Evolutionary conservation across 2,113 vertebrate species (phyloP).

Genomic region (Arothron firmamentum): DNA sequence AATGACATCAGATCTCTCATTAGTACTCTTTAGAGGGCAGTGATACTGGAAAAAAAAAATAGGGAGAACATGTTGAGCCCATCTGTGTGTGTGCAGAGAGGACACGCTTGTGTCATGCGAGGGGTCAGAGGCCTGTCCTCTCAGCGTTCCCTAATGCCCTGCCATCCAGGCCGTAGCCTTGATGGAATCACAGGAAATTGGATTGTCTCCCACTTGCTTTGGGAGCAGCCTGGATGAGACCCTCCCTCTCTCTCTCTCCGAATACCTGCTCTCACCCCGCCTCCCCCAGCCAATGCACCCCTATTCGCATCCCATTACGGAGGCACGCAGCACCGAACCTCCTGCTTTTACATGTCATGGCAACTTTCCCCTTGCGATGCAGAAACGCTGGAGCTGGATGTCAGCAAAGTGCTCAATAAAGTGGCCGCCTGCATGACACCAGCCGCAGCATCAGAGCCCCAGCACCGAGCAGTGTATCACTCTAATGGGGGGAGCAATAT

Average conservation of each 20-base stretch:
- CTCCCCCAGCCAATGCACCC: conserved; percentile 45
- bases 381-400: conserved; percentile 67
- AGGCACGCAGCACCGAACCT: conserved; percentile 81
- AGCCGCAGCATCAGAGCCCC: conserved; percentile 34
- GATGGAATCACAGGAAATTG: conserved; percentile 99
- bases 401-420: conserved; percentile 66
- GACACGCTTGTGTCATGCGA: conserved; percentile 68
- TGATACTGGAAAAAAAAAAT: too few relatives aligned
- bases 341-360: conserved; percentile 87
- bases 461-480: conserved; percentile 47
- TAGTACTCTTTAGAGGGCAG: too few relatives aligned
- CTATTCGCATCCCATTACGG: conserved; percentile 90
- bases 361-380: conserved; percentile 83
- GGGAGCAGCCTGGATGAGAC: conserved; percentile 79
- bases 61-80: not conserved
- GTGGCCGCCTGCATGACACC: conserved; percentile 55
- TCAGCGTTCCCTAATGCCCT: conserved; percentile 86
- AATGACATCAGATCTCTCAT: too few relatives aligned
- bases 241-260: conserved; percentile 42
- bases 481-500: conserved; percentile 67
- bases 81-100: conserved; percentile 12
- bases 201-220: conserved; percentile 98
- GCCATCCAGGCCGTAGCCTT: conserved; percentile 78
- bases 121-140: conserved; percentile 82
- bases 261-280: conserved; percentile 10